Percentiles rank a stretch among this genome's conserved stretches.
phyloP scores from a whole-genome alignment of 1,140 invertebrate species.

The Tetraneura akinire region DNA sequence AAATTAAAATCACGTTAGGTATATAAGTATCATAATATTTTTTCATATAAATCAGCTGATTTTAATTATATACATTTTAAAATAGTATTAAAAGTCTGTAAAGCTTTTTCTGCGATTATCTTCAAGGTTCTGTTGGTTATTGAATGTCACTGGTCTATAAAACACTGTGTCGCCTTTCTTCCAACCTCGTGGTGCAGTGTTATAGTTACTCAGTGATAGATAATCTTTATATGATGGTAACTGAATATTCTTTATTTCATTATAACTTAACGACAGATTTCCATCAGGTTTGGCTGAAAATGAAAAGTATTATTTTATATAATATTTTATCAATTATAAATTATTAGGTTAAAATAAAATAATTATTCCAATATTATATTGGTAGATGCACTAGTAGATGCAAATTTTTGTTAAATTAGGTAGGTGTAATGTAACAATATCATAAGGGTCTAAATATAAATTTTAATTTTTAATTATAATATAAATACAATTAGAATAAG shows the following conservation, averaged over 20 bases:
- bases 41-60: background rate
- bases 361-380: too few relatives aligned
- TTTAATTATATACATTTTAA: background rate
- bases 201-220: slow-evolving; percentile 67
- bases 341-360: too few relatives aligned
- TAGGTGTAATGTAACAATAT: too few relatives aligned
- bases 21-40: too few relatives aligned
- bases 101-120: slow-evolving; percentile 19
- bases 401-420: too few relatives aligned
- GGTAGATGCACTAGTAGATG: too few relatives aligned
- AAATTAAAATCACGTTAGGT: background rate
- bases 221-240: slow-evolving; percentile 57
- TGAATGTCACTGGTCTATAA: slow-evolving; percentile 34
- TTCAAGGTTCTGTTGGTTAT: background rate
- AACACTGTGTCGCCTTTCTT: background rate
- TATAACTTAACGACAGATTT: background rate
- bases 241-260: background rate
- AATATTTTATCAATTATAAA: too few relatives aligned
- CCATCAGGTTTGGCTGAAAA: background rate
- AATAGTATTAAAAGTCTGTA: slow-evolving; percentile 4
- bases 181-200: slow-evolving; percentile 81
- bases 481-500: too few relatives aligned
- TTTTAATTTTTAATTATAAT: too few relatives aligned
- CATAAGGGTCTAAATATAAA: too few relatives aligned
- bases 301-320: background rate